These are phyloP conservation scores for Amblyjoppa fuscipennis DNA, from an alignment of 2,888 invertebrate genomes.

Conservation along the genomic window DNA sequence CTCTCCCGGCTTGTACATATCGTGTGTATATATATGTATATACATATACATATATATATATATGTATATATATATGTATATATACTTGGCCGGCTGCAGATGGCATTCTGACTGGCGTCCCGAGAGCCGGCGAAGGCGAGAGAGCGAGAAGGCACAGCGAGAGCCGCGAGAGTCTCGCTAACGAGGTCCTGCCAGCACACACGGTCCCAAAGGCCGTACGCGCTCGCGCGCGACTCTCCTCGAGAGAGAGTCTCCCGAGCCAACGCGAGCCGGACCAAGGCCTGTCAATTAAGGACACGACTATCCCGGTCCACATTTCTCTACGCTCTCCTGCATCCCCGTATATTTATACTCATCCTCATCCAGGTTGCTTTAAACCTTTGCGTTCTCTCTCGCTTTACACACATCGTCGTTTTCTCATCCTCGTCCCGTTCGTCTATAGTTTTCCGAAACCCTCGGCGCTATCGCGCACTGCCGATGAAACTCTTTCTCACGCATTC, in stretches of 20 bases:
- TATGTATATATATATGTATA: slow-evolving; percentile 40
- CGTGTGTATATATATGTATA: neutral
- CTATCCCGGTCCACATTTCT: slow-evolving; percentile 84
- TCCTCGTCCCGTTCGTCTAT: slow-evolving; percentile 19
- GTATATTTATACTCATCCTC: slow-evolving; percentile 68
- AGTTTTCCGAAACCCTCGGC: slow-evolving; percentile 34
- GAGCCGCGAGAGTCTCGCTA: slow-evolving; percentile 75
- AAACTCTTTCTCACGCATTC: slow-evolving; percentile 51
- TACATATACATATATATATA: slow-evolving; percentile 13
- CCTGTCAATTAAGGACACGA: slow-evolving; percentile 85
- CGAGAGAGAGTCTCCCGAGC: slow-evolving; percentile 53
- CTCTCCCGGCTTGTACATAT: neutral
- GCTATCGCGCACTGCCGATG: slow-evolving; percentile 40
- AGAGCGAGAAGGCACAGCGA: slow-evolving; percentile 47
- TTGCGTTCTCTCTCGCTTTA: slow-evolving; percentile 37
- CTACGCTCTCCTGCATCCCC: slow-evolving; percentile 75
- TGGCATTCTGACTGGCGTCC: slow-evolving; percentile 79
- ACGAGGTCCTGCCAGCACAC: slow-evolving; percentile 82
- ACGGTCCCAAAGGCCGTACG: slow-evolving; percentile 73
- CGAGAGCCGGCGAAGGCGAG: slow-evolving; percentile 40
- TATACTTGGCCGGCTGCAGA: slow-evolving; percentile 74
- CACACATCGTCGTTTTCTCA: slow-evolving; percentile 55
- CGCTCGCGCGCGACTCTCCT: slow-evolving; percentile 62
- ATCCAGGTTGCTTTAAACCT: slow-evolving; percentile 37
- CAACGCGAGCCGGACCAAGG: slow-evolving; percentile 73